A percentile compares a stretch with the other conserved stretches of the same genome.
Evolutionary conservation across 2,888 invertebrate species (phyloP).

Genomic region (Polymixis flavicincta): DNA sequence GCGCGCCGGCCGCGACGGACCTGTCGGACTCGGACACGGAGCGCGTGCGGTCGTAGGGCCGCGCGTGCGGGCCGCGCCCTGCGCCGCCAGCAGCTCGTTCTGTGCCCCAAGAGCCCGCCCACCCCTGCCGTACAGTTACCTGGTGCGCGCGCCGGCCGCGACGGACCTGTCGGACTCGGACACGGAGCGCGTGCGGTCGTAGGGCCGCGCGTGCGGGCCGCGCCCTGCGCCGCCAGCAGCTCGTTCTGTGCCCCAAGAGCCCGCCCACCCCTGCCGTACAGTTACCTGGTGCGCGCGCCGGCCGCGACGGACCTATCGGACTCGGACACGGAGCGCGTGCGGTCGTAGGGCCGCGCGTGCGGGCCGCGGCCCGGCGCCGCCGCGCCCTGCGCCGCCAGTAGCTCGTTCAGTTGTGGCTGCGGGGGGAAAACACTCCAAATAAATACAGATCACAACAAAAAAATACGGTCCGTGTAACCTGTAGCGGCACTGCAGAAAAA

Average conservation of each 20-base stretch:
- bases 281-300: conserved; percentile 54
- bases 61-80: conserved; percentile 89
- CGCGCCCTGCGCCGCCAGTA: conserved; percentile 84
- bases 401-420: conserved; percentile 91
- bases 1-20: conserved; percentile 68
- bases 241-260: too few relatives aligned
- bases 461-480: too few relatives aligned
- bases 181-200: conserved; percentile 85
- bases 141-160: conserved; percentile 61
- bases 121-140: too few relatives aligned
- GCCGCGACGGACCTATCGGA: conserved; percentile 80
- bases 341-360: conserved; percentile 84
- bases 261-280: too few relatives aligned
- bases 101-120: too few relatives aligned
- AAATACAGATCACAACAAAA: too few relatives aligned
- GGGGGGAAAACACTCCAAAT: too few relatives aligned
- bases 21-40: conserved; percentile 87
- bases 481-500: too few relatives aligned
- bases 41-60: conserved; percentile 84
- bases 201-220: conserved; percentile 87
- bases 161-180: conserved; percentile 85
- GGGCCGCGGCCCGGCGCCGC: conserved; percentile 88
- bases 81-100: too few relatives aligned
- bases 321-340: conserved; percentile 87
- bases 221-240: conserved; percentile 84